phyloP scores from a whole-genome alignment of 2,113 vertebrate genomes.

The Pedetes capensis region DNA sequence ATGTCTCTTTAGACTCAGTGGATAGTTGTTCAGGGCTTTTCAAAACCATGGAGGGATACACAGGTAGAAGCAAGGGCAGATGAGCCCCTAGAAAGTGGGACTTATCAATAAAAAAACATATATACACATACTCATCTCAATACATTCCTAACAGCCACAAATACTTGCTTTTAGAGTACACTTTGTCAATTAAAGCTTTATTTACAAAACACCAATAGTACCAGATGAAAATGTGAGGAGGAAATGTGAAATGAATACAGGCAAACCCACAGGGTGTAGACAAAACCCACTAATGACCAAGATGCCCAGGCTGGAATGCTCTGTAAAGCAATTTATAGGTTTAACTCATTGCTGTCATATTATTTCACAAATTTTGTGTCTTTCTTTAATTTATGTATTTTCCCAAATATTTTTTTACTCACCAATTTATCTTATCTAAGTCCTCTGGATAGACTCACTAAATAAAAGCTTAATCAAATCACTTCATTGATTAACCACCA shows the following conservation, averaged over 20 bases:
- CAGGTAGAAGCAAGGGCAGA: neutral
- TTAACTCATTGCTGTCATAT: neutral
- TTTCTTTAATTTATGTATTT: neutral
- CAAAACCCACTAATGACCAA: neutral
- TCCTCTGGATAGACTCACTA: neutral
- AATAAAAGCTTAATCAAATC: neutral
- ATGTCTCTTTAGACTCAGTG: neutral
- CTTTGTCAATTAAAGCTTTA: neutral
- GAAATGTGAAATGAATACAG: neutral
- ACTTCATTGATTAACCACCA: neutral
- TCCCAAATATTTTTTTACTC: neutral
- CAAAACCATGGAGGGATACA: neutral
- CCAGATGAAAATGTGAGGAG: neutral
- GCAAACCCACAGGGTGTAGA: neutral
- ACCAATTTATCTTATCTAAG: neutral
- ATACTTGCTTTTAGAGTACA: neutral
- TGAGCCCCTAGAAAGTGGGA: neutral
- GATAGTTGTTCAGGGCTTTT: neutral
- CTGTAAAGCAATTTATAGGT: neutral
- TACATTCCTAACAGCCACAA: neutral
- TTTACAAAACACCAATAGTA: neutral
- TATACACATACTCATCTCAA: neutral
- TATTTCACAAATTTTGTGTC: neutral
- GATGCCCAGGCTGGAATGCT: neutral
- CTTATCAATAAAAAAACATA: neutral